Percentiles rank a stretch among this genome's conserved stretches.
These are phyloP conservation scores for Caretta caretta DNA, from an alignment of 2,113 vertebrate species.

Conservation along the genomic window DNA sequence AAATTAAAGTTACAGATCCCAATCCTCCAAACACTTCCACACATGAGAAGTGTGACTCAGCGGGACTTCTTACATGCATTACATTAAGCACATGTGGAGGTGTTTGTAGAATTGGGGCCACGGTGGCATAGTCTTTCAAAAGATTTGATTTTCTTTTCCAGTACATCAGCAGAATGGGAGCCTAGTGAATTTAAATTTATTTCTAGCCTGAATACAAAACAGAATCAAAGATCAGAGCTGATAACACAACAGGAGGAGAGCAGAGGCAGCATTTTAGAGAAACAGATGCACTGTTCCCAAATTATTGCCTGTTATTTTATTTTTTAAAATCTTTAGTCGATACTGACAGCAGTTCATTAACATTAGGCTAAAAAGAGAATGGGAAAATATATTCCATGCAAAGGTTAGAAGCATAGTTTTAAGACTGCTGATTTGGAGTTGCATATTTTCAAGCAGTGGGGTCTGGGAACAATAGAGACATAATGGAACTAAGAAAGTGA, in stretches of 20 bases:
- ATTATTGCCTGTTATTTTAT: neutral
- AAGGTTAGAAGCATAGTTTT: neutral
- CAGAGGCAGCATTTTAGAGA: neutral
- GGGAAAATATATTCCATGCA: neutral
- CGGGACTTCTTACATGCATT: neutral
- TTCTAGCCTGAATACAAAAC: neutral
- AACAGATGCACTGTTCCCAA: neutral
- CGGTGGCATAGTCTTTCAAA: neutral
- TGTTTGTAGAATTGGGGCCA: neutral
- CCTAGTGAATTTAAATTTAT: slow-evolving; percentile 3
- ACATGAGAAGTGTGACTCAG: neutral
- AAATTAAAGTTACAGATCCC: neutral
- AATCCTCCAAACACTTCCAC: neutral
- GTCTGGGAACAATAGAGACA: neutral
- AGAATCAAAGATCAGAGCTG: neutral
- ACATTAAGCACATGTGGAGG: neutral
- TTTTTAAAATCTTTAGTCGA: neutral
- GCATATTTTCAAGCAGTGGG: neutral
- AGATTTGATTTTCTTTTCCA: neutral
- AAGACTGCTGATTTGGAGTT: neutral
- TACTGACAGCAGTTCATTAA: neutral
- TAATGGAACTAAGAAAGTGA: neutral
- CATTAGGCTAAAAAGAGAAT: neutral
- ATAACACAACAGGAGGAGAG: neutral
- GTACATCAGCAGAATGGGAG: neutral